Conservation (phyloP, 2,888 invertebrate genomes). For the Theretra japonica region DNA sequence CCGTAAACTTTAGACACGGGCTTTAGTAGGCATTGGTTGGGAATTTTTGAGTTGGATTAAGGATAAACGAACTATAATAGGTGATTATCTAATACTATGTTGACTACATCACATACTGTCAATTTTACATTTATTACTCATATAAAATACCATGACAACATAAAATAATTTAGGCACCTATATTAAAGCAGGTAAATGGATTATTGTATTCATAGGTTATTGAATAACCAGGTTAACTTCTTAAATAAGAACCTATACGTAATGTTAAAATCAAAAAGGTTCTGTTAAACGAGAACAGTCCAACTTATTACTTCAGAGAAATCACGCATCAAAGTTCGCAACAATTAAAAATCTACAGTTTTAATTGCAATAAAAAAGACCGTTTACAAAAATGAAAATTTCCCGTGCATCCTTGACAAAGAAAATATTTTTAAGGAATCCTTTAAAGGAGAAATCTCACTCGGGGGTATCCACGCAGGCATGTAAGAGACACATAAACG, state of each 20-base stretch:
- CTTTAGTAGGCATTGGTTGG: neutral
- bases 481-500: slow-evolving; percentile 72
- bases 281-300: neutral
- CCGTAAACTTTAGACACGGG: neutral
- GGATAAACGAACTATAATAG: slow-evolving; percentile 1
- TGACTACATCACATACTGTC: neutral
- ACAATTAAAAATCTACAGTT: slow-evolving; percentile 16
- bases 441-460: slow-evolving; percentile 71
- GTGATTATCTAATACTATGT: neutral
- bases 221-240: too few species aligned
- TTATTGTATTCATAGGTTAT: too few species aligned
- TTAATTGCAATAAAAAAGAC: slow-evolving; percentile 4
- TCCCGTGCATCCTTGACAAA: slow-evolving; percentile 33
- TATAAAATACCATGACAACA: too few species aligned
- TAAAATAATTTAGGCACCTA: too few species aligned
- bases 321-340: neutral
- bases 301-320: neutral
- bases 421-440: slow-evolving; percentile 54
- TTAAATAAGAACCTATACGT: too few species aligned
- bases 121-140: neutral
- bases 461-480: slow-evolving; percentile 64
- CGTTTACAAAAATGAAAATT: slow-evolving; percentile 36
- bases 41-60: neutral
- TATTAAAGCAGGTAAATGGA: too few species aligned
- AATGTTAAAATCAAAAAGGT: neutral